Evolutionary conservation across 2,113 vertebrate genomes (phyloP), one percentile per base, ranked within the genome.

Genomic region (Sceloporus tristichus): DNA sequence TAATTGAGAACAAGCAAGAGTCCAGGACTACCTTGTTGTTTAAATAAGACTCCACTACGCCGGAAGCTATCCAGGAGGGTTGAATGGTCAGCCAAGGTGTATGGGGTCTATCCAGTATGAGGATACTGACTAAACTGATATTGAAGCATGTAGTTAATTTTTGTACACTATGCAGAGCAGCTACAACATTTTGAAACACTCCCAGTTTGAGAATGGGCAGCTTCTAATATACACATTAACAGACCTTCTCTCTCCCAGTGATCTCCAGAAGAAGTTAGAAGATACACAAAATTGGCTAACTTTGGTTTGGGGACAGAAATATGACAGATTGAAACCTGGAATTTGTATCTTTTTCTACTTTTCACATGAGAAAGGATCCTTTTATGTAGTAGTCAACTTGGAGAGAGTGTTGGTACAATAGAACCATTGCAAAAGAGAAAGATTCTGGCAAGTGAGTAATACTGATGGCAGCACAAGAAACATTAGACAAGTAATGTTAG

Each of bases 371-470:
- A 19, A 23, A 77, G 38, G 40, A 3, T 48, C 3, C 19, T 77
- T 76, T 76, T 10, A 4, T 48, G 4, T 77, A 25, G 40, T 21
- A 48, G 19, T 18, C 21, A 48, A 8, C 19, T 77, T 77, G 75
- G 42, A 25, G 5, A 7, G 34, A 38, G 34, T 23, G 7, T 21
- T 77, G 21, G 40, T 38, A 9, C 23, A 77, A 48, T 92, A 96
- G 95, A 96, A 95, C 90, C 90, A 96, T 91, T 93, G 93, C 85
- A 94, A 92, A 75, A 48, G 86, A 84, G 93, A 91, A 94, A 94
- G 91, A 90, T 87, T 87, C 92, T 88, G 92, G 90, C 89, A 91
- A 92, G 92, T 90, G 92, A 94, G 80, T 66, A 95, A 84, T 66
- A 70, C 27, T 70, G 66, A 92, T 90, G 81, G 94, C 90, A 88